phyloP scores from a whole-genome alignment of 2,888 invertebrate species.

The Rhorus exstirpatorius region DNA sequence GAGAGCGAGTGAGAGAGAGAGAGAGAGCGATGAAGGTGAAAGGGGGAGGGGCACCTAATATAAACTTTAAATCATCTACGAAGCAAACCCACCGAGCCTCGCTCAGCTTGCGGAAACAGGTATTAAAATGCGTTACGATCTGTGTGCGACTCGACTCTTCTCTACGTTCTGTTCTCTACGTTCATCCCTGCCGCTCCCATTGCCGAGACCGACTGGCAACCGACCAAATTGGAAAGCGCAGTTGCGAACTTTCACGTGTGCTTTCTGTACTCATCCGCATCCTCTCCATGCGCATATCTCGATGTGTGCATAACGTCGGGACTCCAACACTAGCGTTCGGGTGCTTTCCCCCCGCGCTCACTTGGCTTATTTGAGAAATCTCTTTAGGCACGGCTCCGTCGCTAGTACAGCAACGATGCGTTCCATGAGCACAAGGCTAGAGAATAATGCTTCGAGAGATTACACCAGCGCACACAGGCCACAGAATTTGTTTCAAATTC shows the following conservation, averaged over 20 bases:
- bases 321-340: slow-evolving; percentile 52
- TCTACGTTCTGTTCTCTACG: slow-evolving; percentile 72
- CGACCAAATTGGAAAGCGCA: slow-evolving; percentile 83
- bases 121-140: slow-evolving; percentile 82
- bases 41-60: slow-evolving; percentile 74
- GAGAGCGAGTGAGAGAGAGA: slow-evolving; percentile 59
- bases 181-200: slow-evolving; percentile 65
- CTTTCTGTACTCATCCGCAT: slow-evolving; percentile 62
- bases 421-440: slow-evolving; percentile 60
- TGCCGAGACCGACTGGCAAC: slow-evolving; percentile 79
- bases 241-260: slow-evolving; percentile 76
- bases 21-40: slow-evolving; percentile 54
- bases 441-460: slow-evolving; percentile 56
- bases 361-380: slow-evolving; percentile 68
- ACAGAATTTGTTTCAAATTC: slow-evolving; percentile 63
- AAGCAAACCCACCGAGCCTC: slow-evolving; percentile 56
- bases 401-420: slow-evolving; percentile 57
- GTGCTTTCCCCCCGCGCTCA: slow-evolving; percentile 57
- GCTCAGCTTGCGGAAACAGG: slow-evolving; percentile 68
- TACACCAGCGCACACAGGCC: slow-evolving; percentile 32
- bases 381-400: slow-evolving; percentile 43
- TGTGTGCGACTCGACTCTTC: slow-evolving; percentile 61
- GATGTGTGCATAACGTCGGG: slow-evolving; percentile 52
- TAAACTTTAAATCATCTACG: slow-evolving; percentile 78
- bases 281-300: slow-evolving; percentile 49